phyloP scores from a whole-genome alignment of 2,888 invertebrate genomes.

The Eristalis pertinax region DNA sequence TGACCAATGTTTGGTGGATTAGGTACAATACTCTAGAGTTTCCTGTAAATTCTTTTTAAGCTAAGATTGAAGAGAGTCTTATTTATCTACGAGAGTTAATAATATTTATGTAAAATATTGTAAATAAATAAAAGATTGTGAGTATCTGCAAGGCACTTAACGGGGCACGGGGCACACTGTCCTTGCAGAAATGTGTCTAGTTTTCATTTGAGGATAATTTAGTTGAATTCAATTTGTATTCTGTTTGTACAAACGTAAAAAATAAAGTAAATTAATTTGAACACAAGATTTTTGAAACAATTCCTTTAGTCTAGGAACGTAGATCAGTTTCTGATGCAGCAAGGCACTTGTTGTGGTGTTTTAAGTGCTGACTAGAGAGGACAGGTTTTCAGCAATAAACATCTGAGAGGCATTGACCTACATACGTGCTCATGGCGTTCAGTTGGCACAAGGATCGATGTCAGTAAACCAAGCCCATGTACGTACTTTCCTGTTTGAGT shows the following conservation, averaged over 20 bases:
- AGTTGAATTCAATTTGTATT: not conserved
- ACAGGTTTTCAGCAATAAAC: no score
- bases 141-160: not conserved
- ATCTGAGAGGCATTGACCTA: no score
- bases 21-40: slow-evolving; percentile 36
- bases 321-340: no score
- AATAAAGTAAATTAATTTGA: not conserved
- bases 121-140: slow-evolving; percentile 41
- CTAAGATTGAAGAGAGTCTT: slow-evolving; percentile 4
- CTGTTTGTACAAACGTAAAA: not conserved
- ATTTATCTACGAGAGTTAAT: slow-evolving; percentile 53
- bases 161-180: not conserved
- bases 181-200: not conserved
- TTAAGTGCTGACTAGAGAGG: no score
- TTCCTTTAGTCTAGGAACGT: no score
- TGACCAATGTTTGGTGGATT: slow-evolving; percentile 32
- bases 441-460: no score
- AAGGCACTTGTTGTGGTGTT: no score
- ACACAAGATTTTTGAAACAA: not conserved
- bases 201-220: not conserved
- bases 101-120: slow-evolving; percentile 59
- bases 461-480: no score
- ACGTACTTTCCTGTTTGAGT: no score
- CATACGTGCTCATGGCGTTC: no score
- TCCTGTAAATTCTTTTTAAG: slow-evolving; percentile 41